These are phyloP conservation scores for Araneus ventricosus DNA, from an alignment of 1,140 invertebrate species.

Conservation along the genomic window DNA sequence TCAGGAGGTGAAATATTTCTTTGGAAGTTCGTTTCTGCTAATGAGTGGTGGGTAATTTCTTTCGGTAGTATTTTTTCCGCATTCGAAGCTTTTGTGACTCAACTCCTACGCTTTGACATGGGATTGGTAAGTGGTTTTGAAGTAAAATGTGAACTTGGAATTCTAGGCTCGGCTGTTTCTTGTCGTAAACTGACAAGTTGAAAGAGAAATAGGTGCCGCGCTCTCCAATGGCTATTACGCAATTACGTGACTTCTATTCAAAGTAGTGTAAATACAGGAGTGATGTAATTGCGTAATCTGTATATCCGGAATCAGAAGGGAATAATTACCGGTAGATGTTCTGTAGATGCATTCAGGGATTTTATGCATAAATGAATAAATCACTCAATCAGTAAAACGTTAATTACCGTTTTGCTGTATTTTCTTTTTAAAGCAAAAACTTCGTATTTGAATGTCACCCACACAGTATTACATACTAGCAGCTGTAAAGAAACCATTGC, in stretches of 20 bases:
- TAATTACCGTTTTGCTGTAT: too few species aligned
- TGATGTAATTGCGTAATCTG: not conserved
- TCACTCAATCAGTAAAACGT: too few species aligned
- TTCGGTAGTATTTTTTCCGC: not conserved
- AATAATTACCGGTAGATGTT: too few species aligned
- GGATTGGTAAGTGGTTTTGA: not conserved
- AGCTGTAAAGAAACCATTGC: too few species aligned
- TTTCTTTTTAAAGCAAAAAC: too few species aligned
- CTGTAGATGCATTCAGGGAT: too few species aligned
- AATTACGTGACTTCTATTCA: too few species aligned
- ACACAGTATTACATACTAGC: too few species aligned
- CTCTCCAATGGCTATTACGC: too few species aligned
- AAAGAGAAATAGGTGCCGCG: not conserved
- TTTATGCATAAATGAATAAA: too few species aligned
- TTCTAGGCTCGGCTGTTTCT: not conserved
- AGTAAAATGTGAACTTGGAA: not conserved
- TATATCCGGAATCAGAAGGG: too few species aligned
- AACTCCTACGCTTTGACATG: not conserved
- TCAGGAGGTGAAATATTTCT: slow-evolving; percentile 42
- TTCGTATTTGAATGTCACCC: too few species aligned
- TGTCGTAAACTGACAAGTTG: not conserved
- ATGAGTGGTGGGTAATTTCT: slow-evolving; percentile 5
- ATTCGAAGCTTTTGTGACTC: not conserved
- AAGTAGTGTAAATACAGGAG: not conserved
- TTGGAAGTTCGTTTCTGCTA: not conserved